A percentile compares a stretch with the other conserved stretches of the same genome.
These are phyloP conservation scores for Hirudo medicinalis DNA, from an alignment of 1,140 invertebrate species.

Conservation along the genomic window DNA sequence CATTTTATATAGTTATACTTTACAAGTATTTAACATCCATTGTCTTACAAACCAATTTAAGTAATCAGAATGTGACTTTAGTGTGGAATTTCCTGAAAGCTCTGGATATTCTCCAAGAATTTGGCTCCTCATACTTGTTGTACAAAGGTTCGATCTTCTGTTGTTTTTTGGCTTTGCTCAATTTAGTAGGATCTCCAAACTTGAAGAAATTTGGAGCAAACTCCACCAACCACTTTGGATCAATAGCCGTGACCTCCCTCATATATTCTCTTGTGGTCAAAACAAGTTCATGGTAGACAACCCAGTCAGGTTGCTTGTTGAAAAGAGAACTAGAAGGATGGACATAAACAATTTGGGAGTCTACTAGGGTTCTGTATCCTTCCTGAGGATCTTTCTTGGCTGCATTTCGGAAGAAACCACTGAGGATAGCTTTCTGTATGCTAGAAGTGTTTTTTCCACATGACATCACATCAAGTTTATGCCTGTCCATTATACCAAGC, in stretches of 20 bases:
- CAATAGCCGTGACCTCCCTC: conserved; percentile 95
- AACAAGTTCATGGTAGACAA: conserved; percentile 95
- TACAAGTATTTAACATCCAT: too few relatives aligned
- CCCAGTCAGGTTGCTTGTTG: conserved; percentile 96
- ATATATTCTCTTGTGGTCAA: conserved; percentile 99
- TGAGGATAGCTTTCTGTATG: conserved; percentile 95
- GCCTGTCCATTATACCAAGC: conserved; percentile 89
- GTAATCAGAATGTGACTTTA: conserved; percentile 40
- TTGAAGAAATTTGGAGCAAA: conserved; percentile 98
- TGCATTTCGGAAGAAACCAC: conserved; percentile 95
- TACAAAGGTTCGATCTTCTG: conserved; percentile 92
- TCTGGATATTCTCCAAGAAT: conserved; percentile 94
- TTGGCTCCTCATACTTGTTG: conserved; percentile 98
- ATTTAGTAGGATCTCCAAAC: conserved; percentile 95
- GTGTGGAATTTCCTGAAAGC: conserved; percentile 41
- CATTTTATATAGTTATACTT: too few relatives aligned
- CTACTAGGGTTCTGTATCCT: conserved; percentile 90
- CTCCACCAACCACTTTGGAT: conserved; percentile 98
- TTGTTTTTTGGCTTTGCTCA: conserved; percentile 98
- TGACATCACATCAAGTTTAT: conserved; percentile 91
- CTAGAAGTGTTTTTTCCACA: conserved; percentile 87
- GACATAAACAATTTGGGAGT: conserved; percentile 96
- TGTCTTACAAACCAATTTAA: too few relatives aligned
- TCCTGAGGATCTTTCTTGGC: conserved; percentile 99
- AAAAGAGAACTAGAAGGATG: conserved; percentile 96